phyloP scores from a whole-genome alignment of 2,888 invertebrate species.

The Megaustenia siamemsis region DNA sequence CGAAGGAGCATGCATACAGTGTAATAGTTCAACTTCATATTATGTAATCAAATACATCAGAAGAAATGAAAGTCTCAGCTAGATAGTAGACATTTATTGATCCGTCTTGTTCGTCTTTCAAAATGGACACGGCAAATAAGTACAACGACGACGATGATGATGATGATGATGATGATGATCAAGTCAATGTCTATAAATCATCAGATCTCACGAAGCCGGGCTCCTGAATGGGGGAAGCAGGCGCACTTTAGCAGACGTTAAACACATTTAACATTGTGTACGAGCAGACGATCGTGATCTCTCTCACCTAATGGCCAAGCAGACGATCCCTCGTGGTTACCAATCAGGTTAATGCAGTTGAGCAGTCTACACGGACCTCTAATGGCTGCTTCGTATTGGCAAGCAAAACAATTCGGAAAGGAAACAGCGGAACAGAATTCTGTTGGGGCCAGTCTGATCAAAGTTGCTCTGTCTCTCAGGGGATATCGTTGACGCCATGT shows the following conservation, averaged over 20 bases:
- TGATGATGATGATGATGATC: no score
- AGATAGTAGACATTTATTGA: no score
- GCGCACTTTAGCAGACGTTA: neutral
- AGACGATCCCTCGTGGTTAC: neutral
- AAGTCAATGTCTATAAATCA: neutral
- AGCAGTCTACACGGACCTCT: neutral
- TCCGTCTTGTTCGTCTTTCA: no score
- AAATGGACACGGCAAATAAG: no score
- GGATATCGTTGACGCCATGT: neutral
- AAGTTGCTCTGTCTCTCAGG: neutral
- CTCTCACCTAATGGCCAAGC: neutral
- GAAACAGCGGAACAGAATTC: neutral
- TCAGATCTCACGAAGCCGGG: neutral
- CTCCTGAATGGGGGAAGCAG: neutral
- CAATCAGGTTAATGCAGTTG: conserved; percentile 1
- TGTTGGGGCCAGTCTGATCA: neutral
- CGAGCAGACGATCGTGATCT: neutral
- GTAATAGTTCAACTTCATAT: no score
- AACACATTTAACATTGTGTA: neutral
- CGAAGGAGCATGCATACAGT: no score
- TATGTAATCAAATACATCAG: no score
- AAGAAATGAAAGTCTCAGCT: no score
- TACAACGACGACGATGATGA: no score
- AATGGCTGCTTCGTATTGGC: neutral
- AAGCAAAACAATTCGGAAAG: neutral